Evolutionary conservation across 1,140 invertebrate species (phyloP), one percentile per base, ranked within the genome.

Genomic region (Pachypeltis micranthus): DNA sequence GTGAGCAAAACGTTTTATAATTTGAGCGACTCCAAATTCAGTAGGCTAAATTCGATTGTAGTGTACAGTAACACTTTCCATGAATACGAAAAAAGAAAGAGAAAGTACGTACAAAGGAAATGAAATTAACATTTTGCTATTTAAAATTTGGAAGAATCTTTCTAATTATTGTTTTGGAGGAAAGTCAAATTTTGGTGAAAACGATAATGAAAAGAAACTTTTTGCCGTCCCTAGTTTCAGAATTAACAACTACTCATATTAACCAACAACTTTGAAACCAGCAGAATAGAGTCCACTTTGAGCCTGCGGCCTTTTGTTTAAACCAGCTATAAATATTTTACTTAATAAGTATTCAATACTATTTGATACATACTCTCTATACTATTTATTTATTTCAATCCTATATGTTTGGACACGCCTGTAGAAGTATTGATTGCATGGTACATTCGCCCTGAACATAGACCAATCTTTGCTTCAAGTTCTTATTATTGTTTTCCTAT

Each of bases 321-420:
- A 65, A 59, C 63, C 63, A 65, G 44, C 44, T 61, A 61, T 65
- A 65, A 61, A 61, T 61, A 61, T 65, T 56, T 61, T 65, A 61
- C 59, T 47, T 61, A 61, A 65, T 65, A 65, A 57, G 63, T 65
- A 65, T 65, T 56, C 31, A 61, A 65, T 65, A 65, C 59, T 44
- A 47, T 65, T 61, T 29, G 23, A 59, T 65, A 61, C 59, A 54
- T 34, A 56, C 54, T 56, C 21, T 56, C 21, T 56, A 56, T 25
- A 56, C 25, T 25, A 56, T 56, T 24, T 56, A 65, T 65, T 55
- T 65, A 59, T 65, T 65, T 47, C 34, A 54, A 58, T 65, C 47
- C 44, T 65, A 65, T 65, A 55, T 65, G 59, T 65, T 63, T 64
- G 61, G 59, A 65, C 63, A 65, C 63, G 63, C 63, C 63, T 65